phyloP scores from a whole-genome alignment of 2,113 vertebrate species.

The Tyrannus savana region DNA sequence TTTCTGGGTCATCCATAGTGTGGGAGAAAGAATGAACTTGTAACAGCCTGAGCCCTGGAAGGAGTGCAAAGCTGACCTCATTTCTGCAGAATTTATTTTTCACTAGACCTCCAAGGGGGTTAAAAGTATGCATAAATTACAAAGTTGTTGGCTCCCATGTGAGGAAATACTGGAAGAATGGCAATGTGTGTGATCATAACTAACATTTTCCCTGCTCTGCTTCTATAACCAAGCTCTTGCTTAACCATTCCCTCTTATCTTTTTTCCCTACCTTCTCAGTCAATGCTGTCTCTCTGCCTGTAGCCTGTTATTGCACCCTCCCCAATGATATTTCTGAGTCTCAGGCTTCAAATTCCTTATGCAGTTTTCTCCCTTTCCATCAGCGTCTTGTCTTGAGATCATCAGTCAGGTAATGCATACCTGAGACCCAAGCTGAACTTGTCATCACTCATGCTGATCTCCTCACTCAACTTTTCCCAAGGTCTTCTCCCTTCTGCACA shows the following conservation, averaged over 20 bases:
- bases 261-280: background rate
- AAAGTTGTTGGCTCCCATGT: background rate
- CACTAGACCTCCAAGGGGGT: background rate
- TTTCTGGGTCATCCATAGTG: background rate
- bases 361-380: background rate
- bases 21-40: background rate
- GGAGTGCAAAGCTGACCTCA: background rate
- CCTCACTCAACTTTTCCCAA: background rate
- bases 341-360: background rate
- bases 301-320: background rate
- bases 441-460: background rate
- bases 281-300: background rate
- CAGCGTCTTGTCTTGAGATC: background rate
- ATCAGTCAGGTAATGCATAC: background rate
- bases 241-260: background rate
- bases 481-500: background rate
- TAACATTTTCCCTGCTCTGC: background rate
- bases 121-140: slow-evolving; percentile 31
- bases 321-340: background rate
- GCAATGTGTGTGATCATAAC: background rate
- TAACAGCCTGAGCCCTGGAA: background rate
- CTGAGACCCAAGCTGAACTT: background rate
- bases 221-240: background rate
- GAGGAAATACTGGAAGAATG: slow-evolving; percentile 1
- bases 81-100: slow-evolving; percentile 27